A percentile compares a stretch with the other conserved stretches of the same genome.
phyloP scores from a whole-genome alignment of 2,888 invertebrate genomes.

The Pterobdella sp. region DNA sequence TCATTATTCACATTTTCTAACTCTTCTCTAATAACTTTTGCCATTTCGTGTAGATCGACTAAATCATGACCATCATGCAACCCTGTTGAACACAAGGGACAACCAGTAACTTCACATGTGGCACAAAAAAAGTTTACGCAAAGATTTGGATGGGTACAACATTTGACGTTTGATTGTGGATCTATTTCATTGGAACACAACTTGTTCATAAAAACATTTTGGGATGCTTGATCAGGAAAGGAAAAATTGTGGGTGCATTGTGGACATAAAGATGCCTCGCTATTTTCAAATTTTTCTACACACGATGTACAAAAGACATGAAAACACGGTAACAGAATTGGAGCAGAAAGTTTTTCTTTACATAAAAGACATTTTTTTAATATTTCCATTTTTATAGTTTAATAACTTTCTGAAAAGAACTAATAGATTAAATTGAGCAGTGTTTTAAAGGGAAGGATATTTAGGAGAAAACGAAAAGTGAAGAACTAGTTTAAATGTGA shows the following conservation, averaged over 20 bases:
- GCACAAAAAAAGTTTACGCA: constrained; percentile 23
- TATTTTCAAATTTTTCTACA: background rate
- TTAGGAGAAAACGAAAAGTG: too few relatives aligned
- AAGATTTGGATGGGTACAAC: constrained; percentile 15
- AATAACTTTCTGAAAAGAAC: background rate
- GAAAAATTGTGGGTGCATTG: background rate
- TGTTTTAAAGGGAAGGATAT: too few relatives aligned
- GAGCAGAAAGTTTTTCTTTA: background rate
- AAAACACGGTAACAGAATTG: background rate
- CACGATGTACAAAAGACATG: background rate
- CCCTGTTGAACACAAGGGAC: constrained; percentile 24
- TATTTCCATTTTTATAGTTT: background rate
- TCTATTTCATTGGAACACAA: background rate
- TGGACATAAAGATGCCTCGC: background rate
- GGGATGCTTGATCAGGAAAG: background rate
- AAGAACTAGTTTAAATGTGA: too few relatives aligned
- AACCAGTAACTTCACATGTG: constrained; percentile 22
- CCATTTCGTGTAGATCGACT: constrained; percentile 23
- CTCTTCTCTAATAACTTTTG: constrained; percentile 19
- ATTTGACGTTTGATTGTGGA: background rate
- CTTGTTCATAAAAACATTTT: background rate
- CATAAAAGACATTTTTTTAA: background rate
- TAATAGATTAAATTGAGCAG: background rate
- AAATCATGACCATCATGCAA: constrained; percentile 16
- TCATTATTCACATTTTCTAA: constrained; percentile 1